Base-by-base conservation (phyloP, 2,113 vertebrate species). In the Thinocorus orbignyianus region DNA sequence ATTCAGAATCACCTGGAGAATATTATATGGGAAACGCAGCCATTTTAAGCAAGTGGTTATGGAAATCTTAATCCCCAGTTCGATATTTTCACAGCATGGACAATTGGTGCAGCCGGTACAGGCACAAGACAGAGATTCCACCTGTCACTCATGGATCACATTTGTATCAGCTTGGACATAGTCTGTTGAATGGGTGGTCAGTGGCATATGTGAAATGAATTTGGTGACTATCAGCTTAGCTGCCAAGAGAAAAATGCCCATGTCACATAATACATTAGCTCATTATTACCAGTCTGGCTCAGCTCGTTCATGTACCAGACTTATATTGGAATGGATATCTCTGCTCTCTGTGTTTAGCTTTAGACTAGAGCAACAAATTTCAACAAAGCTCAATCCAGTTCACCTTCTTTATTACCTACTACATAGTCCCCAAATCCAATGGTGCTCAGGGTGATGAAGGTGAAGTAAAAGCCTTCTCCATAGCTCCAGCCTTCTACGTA, bases 401-500 rank as follows among this genome's bases (percentile, higher is more conserved):
- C 37, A 31, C 6, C 19, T 44, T 55, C 35, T 39, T 94, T 66
- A 97, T 98, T 97, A 99, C 98, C 98, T 48, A 98, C 97, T 66
- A 99, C 98, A 23, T 98, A 99, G 94, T 99, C 98, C 60, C 98
- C 98, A 55, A 99, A 99, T 91, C 98, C 98, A 23, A 98, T 98
- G 93, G 98, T 99, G 97, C 98, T 99, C 84, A 99, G 97, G 6
- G 98, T 99, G 96, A 99, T 98, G 91, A 99, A 99, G 62, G 98
- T 97, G n/a, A 98, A 99, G 93, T 98, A 99, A 95, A 99, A 98
- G 11, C 98, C 98, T 97, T 99, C 98, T 44, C 98, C 69, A 0
- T 98, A 98, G 78, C 98, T 98, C 98, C 98, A 99, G 93, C 98
- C 98, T 95, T 98, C 98, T 93, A 99, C 98, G 0, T 98, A 98